Evolutionary conservation across 1,140 invertebrate species (phyloP).

Genomic region (Caenorhabditis inopinata): DNA sequence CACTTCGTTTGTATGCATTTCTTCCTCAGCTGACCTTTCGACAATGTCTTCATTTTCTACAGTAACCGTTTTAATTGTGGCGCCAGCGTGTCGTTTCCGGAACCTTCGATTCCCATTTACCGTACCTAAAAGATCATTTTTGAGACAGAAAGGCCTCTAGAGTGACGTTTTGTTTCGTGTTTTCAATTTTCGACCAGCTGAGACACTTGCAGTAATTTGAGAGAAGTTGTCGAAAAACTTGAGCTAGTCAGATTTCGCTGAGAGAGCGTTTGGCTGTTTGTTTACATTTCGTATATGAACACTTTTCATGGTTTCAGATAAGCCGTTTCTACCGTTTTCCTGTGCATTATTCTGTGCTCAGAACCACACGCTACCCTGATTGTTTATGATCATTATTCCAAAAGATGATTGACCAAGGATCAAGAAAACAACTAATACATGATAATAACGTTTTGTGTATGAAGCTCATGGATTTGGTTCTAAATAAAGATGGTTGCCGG

Average conservation of each 20-base stretch:
- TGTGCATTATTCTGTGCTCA: too few species aligned
- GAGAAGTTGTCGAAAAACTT: slow-evolving; percentile 27
- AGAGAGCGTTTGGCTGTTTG: not conserved
- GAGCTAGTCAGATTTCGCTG: not conserved
- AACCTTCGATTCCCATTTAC: not conserved
- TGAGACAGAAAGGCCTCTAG: not conserved
- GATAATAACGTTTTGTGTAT: not conserved
- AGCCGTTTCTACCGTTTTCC: too few species aligned
- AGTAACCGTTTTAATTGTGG: not conserved
- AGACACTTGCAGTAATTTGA: slow-evolving; percentile 25
- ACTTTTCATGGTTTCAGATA: too few species aligned
- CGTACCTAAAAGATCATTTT: not conserved
- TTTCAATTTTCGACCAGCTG: slow-evolving; percentile 25
- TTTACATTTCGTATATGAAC: not conserved
- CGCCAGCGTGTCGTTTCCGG: slow-evolving; percentile 17
- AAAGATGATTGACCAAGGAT: too few species aligned
- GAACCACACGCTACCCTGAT: too few species aligned
- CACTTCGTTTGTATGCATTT: not conserved
- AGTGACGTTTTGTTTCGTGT: slow-evolving; percentile 18
- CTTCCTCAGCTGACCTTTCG: not conserved
- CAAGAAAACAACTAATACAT: too few species aligned
- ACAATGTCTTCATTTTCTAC: slow-evolving; percentile 21
- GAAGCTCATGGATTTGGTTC: not conserved
- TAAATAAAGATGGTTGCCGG: not conserved
- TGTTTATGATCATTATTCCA: too few species aligned